Evolutionary conservation across 2,888 invertebrate species (phyloP).

Genomic region (Carcina quercana): DNA sequence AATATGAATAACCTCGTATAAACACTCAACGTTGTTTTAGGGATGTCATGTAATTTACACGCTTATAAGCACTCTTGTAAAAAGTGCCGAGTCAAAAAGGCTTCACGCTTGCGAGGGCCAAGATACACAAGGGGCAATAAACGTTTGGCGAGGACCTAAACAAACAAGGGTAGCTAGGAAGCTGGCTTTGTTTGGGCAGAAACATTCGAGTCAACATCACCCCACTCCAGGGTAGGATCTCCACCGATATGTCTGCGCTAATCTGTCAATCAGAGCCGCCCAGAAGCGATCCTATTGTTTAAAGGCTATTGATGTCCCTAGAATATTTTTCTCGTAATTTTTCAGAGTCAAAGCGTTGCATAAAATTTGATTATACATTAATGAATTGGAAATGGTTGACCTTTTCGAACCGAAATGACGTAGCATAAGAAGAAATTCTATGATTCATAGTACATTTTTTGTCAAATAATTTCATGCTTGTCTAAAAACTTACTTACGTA

Average conservation of each 20-base stretch:
- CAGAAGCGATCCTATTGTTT: constrained; percentile 19
- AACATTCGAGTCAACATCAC: constrained; percentile 64
- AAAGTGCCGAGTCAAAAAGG: constrained; percentile 72
- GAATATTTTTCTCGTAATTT: too few species aligned
- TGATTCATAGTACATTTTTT: too few species aligned
- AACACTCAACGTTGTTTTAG: constrained; percentile 28
- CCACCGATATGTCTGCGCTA: constrained; percentile 29
- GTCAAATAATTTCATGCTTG: too few species aligned
- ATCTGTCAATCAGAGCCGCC: constrained; percentile 40
- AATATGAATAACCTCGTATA: background rate
- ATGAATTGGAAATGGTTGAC: too few species aligned
- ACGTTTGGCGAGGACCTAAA: constrained; percentile 69
- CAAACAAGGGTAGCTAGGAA: constrained; percentile 73
- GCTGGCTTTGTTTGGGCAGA: constrained; percentile 69
- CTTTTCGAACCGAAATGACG: too few species aligned
- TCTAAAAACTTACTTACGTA: too few species aligned
- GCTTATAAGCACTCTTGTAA: constrained; percentile 62
- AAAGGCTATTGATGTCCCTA: constrained; percentile 24
- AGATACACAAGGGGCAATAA: constrained; percentile 70
- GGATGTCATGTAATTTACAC: constrained; percentile 47
- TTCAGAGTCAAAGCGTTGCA: too few species aligned
- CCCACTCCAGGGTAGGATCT: constrained; percentile 25
- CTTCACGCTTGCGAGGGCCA: constrained; percentile 66
- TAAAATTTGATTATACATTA: too few species aligned
- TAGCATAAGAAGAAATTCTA: too few species aligned